phyloP scores from a whole-genome alignment of 2,888 invertebrate species.

The Eustalomyia histrio region DNA sequence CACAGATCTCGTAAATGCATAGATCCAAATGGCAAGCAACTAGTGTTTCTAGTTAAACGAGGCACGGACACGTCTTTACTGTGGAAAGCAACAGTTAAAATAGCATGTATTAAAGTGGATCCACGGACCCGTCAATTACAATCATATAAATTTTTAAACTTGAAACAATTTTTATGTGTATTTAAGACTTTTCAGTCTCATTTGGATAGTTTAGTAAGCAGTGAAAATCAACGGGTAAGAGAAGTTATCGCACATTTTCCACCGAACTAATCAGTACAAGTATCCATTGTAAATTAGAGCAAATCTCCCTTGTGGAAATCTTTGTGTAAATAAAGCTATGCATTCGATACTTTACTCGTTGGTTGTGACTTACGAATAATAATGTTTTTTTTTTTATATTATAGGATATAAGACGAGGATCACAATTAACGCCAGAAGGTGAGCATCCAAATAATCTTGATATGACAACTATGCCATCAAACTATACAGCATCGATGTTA shows the following conservation, averaged over 20 bases:
- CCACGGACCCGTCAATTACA: constrained; percentile 81
- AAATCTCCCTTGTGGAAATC: too few species aligned
- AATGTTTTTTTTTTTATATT: too few species aligned
- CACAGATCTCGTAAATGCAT: constrained; percentile 82
- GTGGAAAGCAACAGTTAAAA: constrained; percentile 86
- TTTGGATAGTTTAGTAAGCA: constrained; percentile 75
- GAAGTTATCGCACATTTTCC: too few species aligned
- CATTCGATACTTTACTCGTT: too few species aligned
- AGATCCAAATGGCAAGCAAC: constrained; percentile 83
- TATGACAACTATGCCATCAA: constrained; percentile 20
- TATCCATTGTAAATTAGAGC: too few species aligned
- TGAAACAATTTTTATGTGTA: constrained; percentile 84
- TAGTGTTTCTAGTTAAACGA: constrained; percentile 84
- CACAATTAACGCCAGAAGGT: constrained; percentile 63
- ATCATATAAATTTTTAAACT: constrained; percentile 82
- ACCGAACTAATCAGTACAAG: too few species aligned
- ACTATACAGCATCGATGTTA: constrained; percentile 77
- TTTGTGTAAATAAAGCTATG: too few species aligned
- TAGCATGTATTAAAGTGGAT: constrained; percentile 84
- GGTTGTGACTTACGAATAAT: too few species aligned
- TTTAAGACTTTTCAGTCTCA: constrained; percentile 81
- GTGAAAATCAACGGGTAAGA: constrained; percentile 73
- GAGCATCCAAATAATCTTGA: constrained; percentile 6
- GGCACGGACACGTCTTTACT: constrained; percentile 83
- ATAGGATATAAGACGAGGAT: constrained; percentile 63